phyloP scores from a whole-genome alignment of 2,113 vertebrate species.

The Physeter macrocephalus region DNA sequence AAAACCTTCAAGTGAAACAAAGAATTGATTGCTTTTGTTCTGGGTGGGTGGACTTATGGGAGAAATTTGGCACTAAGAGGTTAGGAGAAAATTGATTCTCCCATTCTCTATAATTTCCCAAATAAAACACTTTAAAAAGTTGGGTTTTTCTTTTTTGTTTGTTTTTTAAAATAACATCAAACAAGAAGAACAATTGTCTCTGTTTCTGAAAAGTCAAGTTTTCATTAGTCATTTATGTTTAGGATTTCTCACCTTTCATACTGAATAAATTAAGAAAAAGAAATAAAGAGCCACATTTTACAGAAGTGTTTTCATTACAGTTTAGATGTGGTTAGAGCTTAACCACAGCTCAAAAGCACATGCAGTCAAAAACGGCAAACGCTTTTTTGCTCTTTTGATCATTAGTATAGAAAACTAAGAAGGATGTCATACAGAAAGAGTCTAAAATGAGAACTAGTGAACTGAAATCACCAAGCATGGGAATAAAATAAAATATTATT shows the following conservation, averaged over 20 bases:
- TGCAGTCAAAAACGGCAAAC: not conserved
- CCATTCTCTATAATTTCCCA: not conserved
- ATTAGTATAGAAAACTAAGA: not conserved
- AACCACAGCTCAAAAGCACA: not conserved
- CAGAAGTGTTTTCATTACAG: not conserved
- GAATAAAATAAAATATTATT: conserved; percentile 2
- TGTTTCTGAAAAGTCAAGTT: conserved; percentile 36
- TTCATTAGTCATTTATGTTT: not conserved
- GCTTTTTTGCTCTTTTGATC: not conserved
- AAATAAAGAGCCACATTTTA: not conserved
- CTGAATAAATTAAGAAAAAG: not conserved
- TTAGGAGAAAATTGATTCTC: not conserved
- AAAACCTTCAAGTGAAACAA: conserved; percentile 11
- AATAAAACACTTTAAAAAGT: not conserved
- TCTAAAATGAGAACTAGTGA: not conserved
- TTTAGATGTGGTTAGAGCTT: not conserved
- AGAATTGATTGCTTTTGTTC: not conserved
- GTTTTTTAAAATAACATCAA: not conserved
- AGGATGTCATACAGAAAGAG: not conserved
- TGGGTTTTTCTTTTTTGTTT: not conserved
- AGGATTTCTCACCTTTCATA: not conserved
- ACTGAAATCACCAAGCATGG: not conserved
- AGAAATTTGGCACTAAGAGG: not conserved
- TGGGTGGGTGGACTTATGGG: not conserved
- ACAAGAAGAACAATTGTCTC: not conserved